Evolutionary conservation across 2,113 vertebrate genomes (phyloP), one percentile per base, ranked within the genome.

Genomic region (Peucedramus taeniatus): DNA sequence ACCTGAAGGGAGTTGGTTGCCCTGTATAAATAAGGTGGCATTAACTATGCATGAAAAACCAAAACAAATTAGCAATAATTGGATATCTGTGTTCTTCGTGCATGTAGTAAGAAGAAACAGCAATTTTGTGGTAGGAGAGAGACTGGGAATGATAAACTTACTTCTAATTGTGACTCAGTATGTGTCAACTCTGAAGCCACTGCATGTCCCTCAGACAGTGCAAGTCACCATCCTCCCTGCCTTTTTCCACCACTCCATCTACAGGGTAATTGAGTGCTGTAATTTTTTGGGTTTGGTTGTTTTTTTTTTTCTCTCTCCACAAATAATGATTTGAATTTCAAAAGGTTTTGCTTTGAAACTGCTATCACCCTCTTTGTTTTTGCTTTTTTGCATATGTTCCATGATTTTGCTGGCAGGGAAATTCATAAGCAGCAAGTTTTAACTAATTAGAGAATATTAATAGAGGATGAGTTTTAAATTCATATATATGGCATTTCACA

Each of bases 381-480:
- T 59, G 6, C 33, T 80, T 83, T 70, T 90, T 76, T 83, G 68
- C 42, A 37, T 88, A 64, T 45, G n/a, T 91, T 90, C 50, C 13
- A 7, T 33, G 71, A 86, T 57, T 94, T 92, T 83, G 14, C 85
- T 86, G 85, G 47, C 56, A 88, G 71, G 54, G n/a, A 93, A 94
- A 66, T 87, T 89, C 72, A 68, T 76, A 81, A 1, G 9, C 66
- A 86, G 59, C 39, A 81, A 70, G 79, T 89, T 91, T 95, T 80
- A 88, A 93, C 86, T 93, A 93, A 90, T 83, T 92, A 86, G 68
- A 23, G 70, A 86, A 66, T 95, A 86, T 90, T 93, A 91, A 94
- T 88, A 80, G 88, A 77, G 82, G 44, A n/a, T 90, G 60, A 92
- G 81, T 93, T 96, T 92, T 64, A 51, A 63, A 88, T 91, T 80